phyloP scores from a whole-genome alignment of 2,888 invertebrate species.

The Cyrtodaria siliqua region DNA sequence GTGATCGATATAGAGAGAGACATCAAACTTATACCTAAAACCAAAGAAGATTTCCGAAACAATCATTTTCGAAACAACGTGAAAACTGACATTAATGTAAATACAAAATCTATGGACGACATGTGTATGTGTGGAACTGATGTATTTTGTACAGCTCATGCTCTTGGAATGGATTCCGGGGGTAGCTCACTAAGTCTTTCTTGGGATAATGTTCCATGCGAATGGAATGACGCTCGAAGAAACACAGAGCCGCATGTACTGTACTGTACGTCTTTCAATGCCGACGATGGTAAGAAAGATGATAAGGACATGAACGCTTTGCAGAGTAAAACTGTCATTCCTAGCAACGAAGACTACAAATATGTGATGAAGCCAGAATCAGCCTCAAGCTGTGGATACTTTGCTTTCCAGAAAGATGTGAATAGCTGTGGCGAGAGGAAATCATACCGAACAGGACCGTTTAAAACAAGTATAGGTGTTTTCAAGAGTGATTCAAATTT shows the following conservation, averaged over 20 bases:
- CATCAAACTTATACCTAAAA: constrained; percentile 13
- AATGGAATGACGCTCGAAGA: constrained; percentile 56
- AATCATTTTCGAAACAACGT: not conserved
- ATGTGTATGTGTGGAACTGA: constrained; percentile 42
- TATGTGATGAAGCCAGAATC: not conserved
- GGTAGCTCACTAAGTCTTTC: constrained; percentile 54
- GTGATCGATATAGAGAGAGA: constrained; percentile 37
- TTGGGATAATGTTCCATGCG: constrained; percentile 59
- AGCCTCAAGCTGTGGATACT: too few species aligned
- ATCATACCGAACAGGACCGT: constrained; percentile 29
- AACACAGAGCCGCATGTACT: constrained; percentile 56
- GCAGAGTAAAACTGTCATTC: not conserved
- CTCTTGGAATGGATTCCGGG: constrained; percentile 50
- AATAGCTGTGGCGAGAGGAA: too few species aligned
- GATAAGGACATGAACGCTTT: not conserved
- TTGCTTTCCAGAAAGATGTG: not conserved
- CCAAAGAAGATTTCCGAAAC: constrained; percentile 25
- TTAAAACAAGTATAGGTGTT: constrained; percentile 58
- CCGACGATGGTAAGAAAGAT: not conserved
- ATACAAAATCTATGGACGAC: not conserved
- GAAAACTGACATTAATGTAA: constrained; percentile 6
- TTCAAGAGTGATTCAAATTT: constrained; percentile 68
- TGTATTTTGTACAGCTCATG: constrained; percentile 42
- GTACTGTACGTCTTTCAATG: constrained; percentile 39
- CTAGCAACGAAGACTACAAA: not conserved